Percentiles rank a stretch among this genome's conserved stretches.
Conservation (phyloP, 1,140 invertebrate species). For the Phymastichus coffea region DNA sequence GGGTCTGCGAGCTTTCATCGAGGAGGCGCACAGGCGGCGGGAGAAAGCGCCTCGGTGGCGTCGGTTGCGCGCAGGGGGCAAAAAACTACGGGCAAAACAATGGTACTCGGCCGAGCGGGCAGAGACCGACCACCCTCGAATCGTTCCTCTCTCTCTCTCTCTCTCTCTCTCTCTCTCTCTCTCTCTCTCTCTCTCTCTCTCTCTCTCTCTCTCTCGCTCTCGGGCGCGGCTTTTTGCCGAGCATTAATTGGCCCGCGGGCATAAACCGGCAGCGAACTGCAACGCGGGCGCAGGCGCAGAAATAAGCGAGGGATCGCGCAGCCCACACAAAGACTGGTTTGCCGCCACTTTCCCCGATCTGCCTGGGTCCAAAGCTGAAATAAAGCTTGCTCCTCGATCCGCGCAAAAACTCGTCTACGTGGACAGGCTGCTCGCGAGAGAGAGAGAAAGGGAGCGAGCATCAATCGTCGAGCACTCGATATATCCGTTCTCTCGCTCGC, state of each 20-base stretch:
- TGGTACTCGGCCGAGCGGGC: slow-evolving; percentile 1
- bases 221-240: slow-evolving; percentile 35
- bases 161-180: no score
- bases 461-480: no score
- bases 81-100: no score
- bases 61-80: slow-evolving; percentile 2
- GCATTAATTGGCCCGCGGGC: slow-evolving; percentile 44
- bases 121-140: slow-evolving; percentile 47
- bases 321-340: slow-evolving; percentile 24
- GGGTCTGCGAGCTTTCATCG: neutral
- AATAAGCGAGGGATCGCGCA: neutral
- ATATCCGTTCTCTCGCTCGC: neutral
- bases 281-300: neutral
- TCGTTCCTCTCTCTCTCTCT: no score
- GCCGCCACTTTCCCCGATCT: slow-evolving; percentile 12
- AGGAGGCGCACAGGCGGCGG: neutral
- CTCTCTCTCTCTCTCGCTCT: no score
- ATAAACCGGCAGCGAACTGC: slow-evolving; percentile 6
- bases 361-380: no score
- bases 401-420: slow-evolving; percentile 48
- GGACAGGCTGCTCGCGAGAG: neutral
- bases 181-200: no score
- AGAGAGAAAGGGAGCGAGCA: slow-evolving; percentile 17
- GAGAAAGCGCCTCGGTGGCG: slow-evolving; percentile 12
- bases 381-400: slow-evolving; percentile 28